A percentile compares a stretch with the other conserved stretches of the same genome.
Evolutionary conservation across 2,888 invertebrate species (phyloP).

Genomic region (Hyposoter dolosus): DNA sequence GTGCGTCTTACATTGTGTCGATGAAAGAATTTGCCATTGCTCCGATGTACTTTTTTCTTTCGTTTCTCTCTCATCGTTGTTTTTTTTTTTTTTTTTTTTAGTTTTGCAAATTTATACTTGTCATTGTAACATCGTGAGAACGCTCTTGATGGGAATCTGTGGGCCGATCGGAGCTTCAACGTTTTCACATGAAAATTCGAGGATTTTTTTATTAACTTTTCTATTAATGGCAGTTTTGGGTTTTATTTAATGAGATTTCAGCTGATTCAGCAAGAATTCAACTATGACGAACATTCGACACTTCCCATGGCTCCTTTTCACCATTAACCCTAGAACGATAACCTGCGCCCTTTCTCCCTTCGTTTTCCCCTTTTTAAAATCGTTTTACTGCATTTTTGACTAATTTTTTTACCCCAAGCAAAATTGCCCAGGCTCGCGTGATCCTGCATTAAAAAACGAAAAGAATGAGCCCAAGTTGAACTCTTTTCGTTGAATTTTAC

Average conservation of each 20-base stretch:
- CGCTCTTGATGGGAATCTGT: background rate
- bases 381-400: too few relatives aligned
- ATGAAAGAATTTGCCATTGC: conserved; percentile 54
- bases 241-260: background rate
- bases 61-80: conserved; percentile 8
- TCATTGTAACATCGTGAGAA: conserved; percentile 46
- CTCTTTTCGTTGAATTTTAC: too few relatives aligned
- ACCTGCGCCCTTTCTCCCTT: too few relatives aligned
- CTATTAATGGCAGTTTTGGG: background rate
- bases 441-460: too few relatives aligned
- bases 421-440: too few relatives aligned
- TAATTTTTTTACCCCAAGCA: too few relatives aligned
- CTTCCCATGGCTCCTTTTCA: too few relatives aligned
- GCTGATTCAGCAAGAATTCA: too few relatives aligned
- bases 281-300: too few relatives aligned
- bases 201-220: background rate
- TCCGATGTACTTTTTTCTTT: background rate
- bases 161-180: background rate
- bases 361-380: too few relatives aligned
- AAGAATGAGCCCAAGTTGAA: too few relatives aligned
- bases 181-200: background rate
- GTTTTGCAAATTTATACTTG: conserved; percentile 6
- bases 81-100: background rate
- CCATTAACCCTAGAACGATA: too few relatives aligned
- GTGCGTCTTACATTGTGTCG: conserved; percentile 60